Base-by-base conservation (phyloP, 1,140 invertebrate species). In the Megathymus violae region DNA sequence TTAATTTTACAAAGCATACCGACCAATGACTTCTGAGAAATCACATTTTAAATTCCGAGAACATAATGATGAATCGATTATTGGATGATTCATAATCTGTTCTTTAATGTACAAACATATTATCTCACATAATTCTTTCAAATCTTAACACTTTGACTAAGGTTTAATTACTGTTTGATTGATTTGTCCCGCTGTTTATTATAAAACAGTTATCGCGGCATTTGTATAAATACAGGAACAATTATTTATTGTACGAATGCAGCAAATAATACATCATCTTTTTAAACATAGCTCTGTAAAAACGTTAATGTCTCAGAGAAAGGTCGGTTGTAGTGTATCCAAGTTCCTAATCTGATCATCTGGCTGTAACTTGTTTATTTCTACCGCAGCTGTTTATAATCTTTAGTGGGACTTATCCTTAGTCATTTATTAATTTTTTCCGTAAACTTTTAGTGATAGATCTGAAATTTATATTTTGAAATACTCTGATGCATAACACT, bases 81-180 rank as follows among this genome's bases (percentile, higher is more conserved):
- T 3, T 5, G 2, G 19, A 5, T 22, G 19, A 22, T 22, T 22
- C 19, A 5, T 22, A 22, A 22, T 22, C 19, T 22, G 5, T 2
- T 22, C 2, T 3, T 31, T 31, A 31, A 31, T 31, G 27, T 9
- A 4, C 9, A 31, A 31, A 31, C 27, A 3, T 22, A 22, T 2
- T 22, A 22, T 22, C 19, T 40, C 34, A 14, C 51, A 56, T 38
- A 14, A 22, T 41, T 41, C 38, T 31, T 36, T 41, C 38, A 15
- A 56, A 27, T 11, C 51, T 43, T 31, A 56, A 43, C 22, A 9
- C 34, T 16, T 38, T 16, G 41, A 43, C 51, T 43, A 56, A 43
- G 41, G 51, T 56, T 56, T 43, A 56, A 56, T 56, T 56, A 34
- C 27, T 56, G 51, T 27, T 56, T 52, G 50, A 52, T 56, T 41